These are phyloP conservation scores for Pentamera pediparva DNA, from an alignment of 53 echinoderm and acorn worm genomes.

Conservation along the genomic window DNA sequence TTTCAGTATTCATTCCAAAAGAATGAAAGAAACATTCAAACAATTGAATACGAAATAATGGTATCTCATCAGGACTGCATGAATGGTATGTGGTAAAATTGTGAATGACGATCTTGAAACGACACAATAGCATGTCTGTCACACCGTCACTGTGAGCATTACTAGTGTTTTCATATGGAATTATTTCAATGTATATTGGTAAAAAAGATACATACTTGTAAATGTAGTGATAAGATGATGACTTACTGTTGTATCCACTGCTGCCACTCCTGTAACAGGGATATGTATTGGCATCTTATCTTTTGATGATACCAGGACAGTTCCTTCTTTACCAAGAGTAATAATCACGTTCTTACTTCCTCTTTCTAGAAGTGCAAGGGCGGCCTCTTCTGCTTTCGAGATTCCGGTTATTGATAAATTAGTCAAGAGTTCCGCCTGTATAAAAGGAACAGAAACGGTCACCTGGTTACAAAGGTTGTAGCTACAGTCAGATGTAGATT, in stretches of 20 bases:
- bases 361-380: slow-evolving; percentile 52
- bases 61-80: too few species aligned
- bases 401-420: slow-evolving; percentile 64
- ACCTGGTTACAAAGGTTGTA: background rate
- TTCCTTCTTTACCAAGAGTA: slow-evolving; percentile 76
- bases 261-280: slow-evolving; percentile 20
- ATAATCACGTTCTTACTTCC: slow-evolving; percentile 84
- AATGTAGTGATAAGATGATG: too few species aligned
- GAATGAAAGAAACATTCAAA: too few species aligned
- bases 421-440: slow-evolving; percentile 74
- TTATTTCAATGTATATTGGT: too few species aligned
- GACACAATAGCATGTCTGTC: too few species aligned
- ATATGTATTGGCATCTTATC: slow-evolving; percentile 58
- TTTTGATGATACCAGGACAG: slow-evolving; percentile 44
- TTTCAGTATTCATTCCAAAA: too few species aligned
- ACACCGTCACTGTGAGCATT: too few species aligned
- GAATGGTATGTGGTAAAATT: too few species aligned
- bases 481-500: background rate
- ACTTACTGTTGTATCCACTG: background rate
- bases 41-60: too few species aligned
- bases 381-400: slow-evolving; percentile 73
- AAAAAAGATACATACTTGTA: too few species aligned
- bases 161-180: too few species aligned
- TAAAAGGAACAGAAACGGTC: background rate
- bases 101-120: too few species aligned